A percentile compares a stretch with the other conserved stretches of the same genome.
Conservation (phyloP, 2,888 invertebrate genomes). For the Agrochola circellaris region DNA sequence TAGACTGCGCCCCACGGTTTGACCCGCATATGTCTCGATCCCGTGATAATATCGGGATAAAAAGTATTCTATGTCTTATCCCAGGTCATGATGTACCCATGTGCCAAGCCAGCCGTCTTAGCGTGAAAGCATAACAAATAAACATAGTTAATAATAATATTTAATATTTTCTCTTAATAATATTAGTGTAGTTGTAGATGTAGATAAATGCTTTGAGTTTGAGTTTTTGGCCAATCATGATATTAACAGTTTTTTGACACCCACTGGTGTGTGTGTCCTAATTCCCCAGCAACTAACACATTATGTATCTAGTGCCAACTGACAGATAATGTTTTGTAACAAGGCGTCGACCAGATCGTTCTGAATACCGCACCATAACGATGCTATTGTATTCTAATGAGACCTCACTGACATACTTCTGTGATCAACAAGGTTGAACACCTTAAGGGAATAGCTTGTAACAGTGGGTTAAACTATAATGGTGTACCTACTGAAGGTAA, state of each 20-base stretch:
- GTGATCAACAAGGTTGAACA: slow-evolving; percentile 28
- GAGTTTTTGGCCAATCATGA: too few relatives aligned
- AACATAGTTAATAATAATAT: too few relatives aligned
- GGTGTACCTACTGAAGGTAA: neutral
- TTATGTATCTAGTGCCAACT: slow-evolving; percentile 32
- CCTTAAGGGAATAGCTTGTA: slow-evolving; percentile 15
- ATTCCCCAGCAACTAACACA: neutral
- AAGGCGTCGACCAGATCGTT: slow-evolving; percentile 34
- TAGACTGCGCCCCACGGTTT: too few relatives aligned
- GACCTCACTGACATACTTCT: slow-evolving; percentile 44
- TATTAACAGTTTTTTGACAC: neutral
- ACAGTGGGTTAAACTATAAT: neutral
- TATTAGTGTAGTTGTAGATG: too few relatives aligned
- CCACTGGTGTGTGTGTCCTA: neutral
- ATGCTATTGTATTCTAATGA: slow-evolving; percentile 62
- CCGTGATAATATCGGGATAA: too few relatives aligned
- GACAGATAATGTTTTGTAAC: slow-evolving; percentile 10
- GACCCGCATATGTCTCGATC: too few relatives aligned
- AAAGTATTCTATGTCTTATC: too few relatives aligned
- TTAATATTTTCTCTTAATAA: too few relatives aligned
- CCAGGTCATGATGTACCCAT: too few relatives aligned
- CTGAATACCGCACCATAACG: slow-evolving; percentile 33
- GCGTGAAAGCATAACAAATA: too few relatives aligned
- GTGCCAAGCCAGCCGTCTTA: too few relatives aligned
- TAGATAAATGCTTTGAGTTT: too few relatives aligned